Evolutionary conservation across 2,797 vertebrate species (phyloP), one percentile per base, ranked within the genome.

Genomic region (Eulemur rubriventer): DNA sequence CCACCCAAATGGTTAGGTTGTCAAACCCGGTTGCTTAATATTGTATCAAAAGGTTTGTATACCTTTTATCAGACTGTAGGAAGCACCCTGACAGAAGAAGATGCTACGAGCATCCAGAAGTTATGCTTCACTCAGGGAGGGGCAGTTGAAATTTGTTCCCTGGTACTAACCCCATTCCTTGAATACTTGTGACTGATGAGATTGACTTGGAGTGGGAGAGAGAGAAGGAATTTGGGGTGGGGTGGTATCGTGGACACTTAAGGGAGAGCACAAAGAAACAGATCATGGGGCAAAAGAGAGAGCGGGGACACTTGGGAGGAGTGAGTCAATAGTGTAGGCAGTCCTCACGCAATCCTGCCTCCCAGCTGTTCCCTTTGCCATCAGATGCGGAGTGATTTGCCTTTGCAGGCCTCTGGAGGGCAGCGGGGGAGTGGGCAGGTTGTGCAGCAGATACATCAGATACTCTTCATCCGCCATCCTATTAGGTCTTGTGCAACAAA

Each of bases 91-190:
- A 6, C 43, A 61, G 91, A 41, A 61, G 73, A 93, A 73, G 70
- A 65, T 82, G 70, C 43, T 69, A 11, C 57, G 65, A 86, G 43
- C 48, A 12, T 61, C 33, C 16, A 67, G 59, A 70, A 94, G 91
- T n/a, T 38, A n/a, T n/a, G 48, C 63, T 48, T 75, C n/a, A n/a
- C n/a, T 48, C 41, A 63, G 89, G 94, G 96, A 95, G 88, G 55
- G 88, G 20, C 85, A n/a, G 65, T 35, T 7, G 70, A 93, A 65
- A 52, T 84, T 70, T 41, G n/a, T 30, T 90, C 43, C 8, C 16
- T 61, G 46, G 61, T 84, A 41, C 82, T 30, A 96, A 13, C 70
- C 84, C 84, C 95, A 92, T 97, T 98, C 97, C 89, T 94, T 48
- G 87, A 78, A 97, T 97, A 67, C 59, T 94, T 96, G 89, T 93